Evolutionary conservation across 1,140 invertebrate species (phyloP).

Genomic region (Apocrypta bakeri): DNA sequence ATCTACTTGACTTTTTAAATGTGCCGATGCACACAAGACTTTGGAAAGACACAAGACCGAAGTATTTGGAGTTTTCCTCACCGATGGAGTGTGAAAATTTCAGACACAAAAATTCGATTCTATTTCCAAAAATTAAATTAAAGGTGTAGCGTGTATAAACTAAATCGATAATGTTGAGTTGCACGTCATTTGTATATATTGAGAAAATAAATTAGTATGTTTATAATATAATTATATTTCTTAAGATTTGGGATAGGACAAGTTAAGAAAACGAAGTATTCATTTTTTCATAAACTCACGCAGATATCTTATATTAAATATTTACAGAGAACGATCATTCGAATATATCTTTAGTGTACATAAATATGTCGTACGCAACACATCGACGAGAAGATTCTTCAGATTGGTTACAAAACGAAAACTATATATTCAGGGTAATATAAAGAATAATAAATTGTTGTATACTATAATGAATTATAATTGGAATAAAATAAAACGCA

Average conservation of each 20-base stretch:
- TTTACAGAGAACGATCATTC: slow-evolving; percentile 66
- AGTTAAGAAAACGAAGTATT: slow-evolving; percentile 23
- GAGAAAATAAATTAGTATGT: slow-evolving; percentile 13
- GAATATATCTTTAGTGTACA: slow-evolving; percentile 62
- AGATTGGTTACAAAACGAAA: neutral
- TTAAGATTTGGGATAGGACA: neutral
- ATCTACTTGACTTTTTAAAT: slow-evolving; percentile 81
- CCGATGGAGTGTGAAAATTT: slow-evolving; percentile 15
- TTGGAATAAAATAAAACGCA: neutral
- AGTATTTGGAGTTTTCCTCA: slow-evolving; percentile 48
- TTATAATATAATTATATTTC: neutral
- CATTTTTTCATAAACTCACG: slow-evolving; percentile 50
- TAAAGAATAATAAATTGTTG: neutral
- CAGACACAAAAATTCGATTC: slow-evolving; percentile 44
- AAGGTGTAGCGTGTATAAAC: slow-evolving; percentile 42
- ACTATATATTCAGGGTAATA: neutral
- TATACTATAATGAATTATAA: neutral
- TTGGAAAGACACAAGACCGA: slow-evolving; percentile 74
- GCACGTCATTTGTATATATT: neutral
- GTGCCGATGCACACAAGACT: slow-evolving; percentile 73
- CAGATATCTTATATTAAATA: slow-evolving; percentile 63
- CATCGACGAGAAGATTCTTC: slow-evolving; percentile 43
- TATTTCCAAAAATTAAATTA: slow-evolving; percentile 57
- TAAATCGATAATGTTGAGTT: neutral
- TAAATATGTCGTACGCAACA: slow-evolving; percentile 54